phyloP scores from a whole-genome alignment of 2,113 vertebrate species.

The Speoplatyrhinus poulsoni region DNA sequence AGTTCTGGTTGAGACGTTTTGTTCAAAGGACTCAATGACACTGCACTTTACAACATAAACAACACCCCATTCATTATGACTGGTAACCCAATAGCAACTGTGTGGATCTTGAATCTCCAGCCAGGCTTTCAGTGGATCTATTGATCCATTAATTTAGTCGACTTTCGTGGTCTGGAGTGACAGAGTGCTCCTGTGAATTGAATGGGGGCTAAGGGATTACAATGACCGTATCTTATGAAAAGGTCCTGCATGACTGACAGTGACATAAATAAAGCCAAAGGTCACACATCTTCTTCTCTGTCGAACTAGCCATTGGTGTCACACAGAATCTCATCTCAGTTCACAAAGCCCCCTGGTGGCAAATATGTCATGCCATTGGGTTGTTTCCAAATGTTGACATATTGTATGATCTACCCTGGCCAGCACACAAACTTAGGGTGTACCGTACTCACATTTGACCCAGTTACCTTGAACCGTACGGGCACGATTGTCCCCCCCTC shows the following conservation, averaged over 20 bases:
- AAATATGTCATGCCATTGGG: conserved; percentile 24
- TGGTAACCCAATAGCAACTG: conserved; percentile 73
- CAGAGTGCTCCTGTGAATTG: conserved; percentile 72
- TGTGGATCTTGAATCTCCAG: conserved; percentile 68
- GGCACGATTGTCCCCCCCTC: too few species aligned
- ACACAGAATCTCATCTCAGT: conserved; percentile 23
- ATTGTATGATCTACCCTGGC: conserved; percentile 23
- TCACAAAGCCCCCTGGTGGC: conserved; percentile 42
- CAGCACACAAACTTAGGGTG: not conserved
- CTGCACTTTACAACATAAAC: conserved; percentile 82
- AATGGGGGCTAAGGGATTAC: conserved; percentile 71
- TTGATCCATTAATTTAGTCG: conserved; percentile 80
- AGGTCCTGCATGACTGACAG: conserved; percentile 50
- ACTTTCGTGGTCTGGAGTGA: conserved; percentile 72
- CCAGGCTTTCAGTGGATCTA: conserved; percentile 73
- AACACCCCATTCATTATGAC: conserved; percentile 84
- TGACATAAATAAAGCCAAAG: conserved; percentile 75
- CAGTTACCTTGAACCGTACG: too few species aligned
- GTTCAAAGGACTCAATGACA: conserved; percentile 73
- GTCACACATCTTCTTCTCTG: conserved; percentile 45
- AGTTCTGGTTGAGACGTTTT: conserved; percentile 62
- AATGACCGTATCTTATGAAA: conserved; percentile 67
- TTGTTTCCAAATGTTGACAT: conserved; percentile 24
- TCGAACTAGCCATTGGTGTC: conserved; percentile 17
- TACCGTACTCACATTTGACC: too few species aligned